phyloP scores from a whole-genome alignment of 2,888 invertebrate species.

The Folsomia candida region DNA sequence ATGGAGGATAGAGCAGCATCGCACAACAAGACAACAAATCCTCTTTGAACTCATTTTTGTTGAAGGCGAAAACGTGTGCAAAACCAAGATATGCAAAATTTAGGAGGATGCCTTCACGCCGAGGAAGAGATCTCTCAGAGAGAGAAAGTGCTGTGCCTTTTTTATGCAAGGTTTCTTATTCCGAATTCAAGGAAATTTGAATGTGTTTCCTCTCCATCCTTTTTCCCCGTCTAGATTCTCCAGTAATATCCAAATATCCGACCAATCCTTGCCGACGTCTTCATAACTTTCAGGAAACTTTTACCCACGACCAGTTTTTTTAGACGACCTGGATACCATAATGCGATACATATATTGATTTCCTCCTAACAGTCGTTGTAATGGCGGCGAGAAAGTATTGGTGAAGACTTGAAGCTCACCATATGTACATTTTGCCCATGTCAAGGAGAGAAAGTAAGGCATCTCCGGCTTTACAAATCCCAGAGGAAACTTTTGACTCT shows the following conservation, averaged over 20 bases:
- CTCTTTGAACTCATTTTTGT: background rate
- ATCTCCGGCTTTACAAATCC: background rate
- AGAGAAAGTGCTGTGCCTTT: background rate
- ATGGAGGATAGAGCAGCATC: background rate
- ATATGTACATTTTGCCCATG: background rate
- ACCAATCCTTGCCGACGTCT: too few relatives aligned
- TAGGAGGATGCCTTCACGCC: background rate
- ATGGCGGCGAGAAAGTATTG: background rate
- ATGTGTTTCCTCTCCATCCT: background rate
- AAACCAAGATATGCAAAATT: conserved; percentile 14
- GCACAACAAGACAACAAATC: background rate
- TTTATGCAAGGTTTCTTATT: background rate
- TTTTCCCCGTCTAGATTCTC: background rate
- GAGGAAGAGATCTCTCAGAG: too few relatives aligned
- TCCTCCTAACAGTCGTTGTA: background rate
- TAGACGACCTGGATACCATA: background rate
- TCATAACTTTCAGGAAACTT: background rate
- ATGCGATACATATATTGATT: background rate
- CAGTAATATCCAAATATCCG: background rate
- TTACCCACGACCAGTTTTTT: background rate
- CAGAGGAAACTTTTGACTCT: background rate
- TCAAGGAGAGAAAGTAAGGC: background rate
- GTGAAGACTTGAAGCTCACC: background rate
- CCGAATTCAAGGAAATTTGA: background rate
- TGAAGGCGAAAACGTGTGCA: background rate